Evolutionary conservation across 2,797 vertebrate genomes (phyloP), one percentile per base, ranked within the genome.

Genomic region (Oryzias dopingdopingensis): DNA sequence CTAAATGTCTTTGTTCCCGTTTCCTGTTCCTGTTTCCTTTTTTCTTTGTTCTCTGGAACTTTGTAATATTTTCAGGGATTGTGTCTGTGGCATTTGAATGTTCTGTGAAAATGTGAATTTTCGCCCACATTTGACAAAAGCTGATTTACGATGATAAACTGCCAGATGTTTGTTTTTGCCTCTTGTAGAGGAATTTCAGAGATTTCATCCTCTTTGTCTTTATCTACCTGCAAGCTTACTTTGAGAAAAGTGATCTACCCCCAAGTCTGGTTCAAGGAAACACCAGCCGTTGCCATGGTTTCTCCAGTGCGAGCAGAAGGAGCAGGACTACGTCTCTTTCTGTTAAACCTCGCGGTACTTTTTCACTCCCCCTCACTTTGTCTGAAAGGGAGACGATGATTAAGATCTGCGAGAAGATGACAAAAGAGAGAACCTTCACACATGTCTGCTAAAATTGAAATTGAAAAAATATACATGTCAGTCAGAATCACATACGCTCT

Each of bases 281-380:
- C 60, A 18, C 26, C 23, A 43, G 65, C 45, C 42, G 88, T 91
- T 91, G 86, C 87, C 84, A 90, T 91, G 87, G 87, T 87, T 84
- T 83, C 83, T 42, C 48, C 70, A 49, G 62, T 58, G 60, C 72
- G 68, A 51, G 57, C 63, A 75, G 52, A 55, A 59, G 55, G 51
- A 67, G 51, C 29, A 62, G 57, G 32, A 72, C 64, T 59, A 72
- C 64, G 53, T 61, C 66, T 50, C 49, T 40, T 49, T 77, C 56
- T 52, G 54, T 49, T 59, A 59, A 54, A 64, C 56, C 43, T 67
- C 68, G 41, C 6, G 45, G 73, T 71, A 56, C 17, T 40, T 14
- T 58, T 17, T 60, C 40, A 65, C 52, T 68, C 62, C 56, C 71
- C 52, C 62, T 42, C n/a, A 49, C 50, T 54, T 56, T 42, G 26